These are phyloP conservation scores for Pipa parva DNA, from an alignment of 2,113 vertebrate genomes.

Conservation along the genomic window DNA sequence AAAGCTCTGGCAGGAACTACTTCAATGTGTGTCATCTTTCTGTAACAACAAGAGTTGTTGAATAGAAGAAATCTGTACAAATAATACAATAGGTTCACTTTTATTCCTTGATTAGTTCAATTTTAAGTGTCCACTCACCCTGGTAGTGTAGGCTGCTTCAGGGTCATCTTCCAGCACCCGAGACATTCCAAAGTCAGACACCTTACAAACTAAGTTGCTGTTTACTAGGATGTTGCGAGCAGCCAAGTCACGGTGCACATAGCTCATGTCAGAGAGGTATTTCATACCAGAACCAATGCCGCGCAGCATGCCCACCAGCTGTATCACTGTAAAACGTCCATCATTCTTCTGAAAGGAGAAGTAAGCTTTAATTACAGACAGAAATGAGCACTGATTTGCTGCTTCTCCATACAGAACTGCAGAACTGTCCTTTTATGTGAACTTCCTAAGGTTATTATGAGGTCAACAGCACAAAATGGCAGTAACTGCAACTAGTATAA, in stretches of 20 bases:
- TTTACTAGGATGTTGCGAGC: constrained; percentile 95
- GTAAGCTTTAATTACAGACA: no score
- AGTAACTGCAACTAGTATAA: no score
- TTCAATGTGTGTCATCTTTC: no score
- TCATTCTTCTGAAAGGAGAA: constrained; percentile 82
- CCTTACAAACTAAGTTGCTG: constrained; percentile 97
- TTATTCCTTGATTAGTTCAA: no score
- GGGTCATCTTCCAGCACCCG: constrained; percentile 93
- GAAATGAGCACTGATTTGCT: constrained; percentile 32
- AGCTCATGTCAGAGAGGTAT: constrained; percentile 97
- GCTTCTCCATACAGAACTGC: neutral
- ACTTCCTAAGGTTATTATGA: no score
- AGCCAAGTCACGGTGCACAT: constrained; percentile 91
- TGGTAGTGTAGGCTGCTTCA: constrained; percentile 91
- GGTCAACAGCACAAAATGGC: no score
- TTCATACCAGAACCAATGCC: constrained; percentile 97
- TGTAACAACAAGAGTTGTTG: no score
- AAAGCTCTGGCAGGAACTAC: no score
- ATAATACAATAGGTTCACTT: no score
- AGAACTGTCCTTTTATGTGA: no score
- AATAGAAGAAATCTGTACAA: no score
- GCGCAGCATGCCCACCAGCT: constrained; percentile 93
- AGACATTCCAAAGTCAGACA: constrained; percentile 97
- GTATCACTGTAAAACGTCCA: constrained; percentile 93
- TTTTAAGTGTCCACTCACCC: constrained; percentile 63